A percentile compares a stretch with the other conserved stretches of the same genome.
phyloP scores from a whole-genome alignment of 1,140 invertebrate genomes.

The Caerostris darwini region DNA sequence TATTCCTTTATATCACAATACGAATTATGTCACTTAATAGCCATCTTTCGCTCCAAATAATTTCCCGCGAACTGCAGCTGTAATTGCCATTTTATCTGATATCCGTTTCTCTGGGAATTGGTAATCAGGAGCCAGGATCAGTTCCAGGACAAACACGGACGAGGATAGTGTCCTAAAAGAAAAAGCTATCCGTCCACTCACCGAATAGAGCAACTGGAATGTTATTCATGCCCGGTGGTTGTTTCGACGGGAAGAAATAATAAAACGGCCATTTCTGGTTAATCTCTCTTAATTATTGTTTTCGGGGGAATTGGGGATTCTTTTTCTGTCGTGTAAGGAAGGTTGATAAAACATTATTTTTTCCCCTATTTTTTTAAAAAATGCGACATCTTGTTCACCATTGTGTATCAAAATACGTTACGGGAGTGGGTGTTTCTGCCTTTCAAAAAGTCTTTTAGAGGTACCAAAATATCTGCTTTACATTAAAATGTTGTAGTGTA shows the following conservation, averaged over 20 bases:
- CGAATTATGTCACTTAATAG: background rate
- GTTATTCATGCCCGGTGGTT: background rate
- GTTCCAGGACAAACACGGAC: background rate
- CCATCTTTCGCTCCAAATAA: slow-evolving; percentile 24
- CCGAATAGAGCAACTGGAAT: background rate
- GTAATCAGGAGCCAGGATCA: background rate
- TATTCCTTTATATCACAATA: no score
- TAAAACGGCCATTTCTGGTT: background rate
- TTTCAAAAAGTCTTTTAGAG: no score
- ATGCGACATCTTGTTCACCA: no score
- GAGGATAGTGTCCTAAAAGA: background rate
- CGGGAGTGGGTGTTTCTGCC: no score
- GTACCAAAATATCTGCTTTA: no score
- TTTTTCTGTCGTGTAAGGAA: no score
- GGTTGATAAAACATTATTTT: no score
- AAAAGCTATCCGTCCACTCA: background rate
- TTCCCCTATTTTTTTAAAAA: no score
- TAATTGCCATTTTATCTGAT: slow-evolving; percentile 28
- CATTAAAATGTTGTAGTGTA: no score
- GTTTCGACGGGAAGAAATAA: background rate
- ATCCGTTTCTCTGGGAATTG: background rate
- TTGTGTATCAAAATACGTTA: no score
- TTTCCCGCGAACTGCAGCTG: background rate
- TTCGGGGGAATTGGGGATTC: background rate
- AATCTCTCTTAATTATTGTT: background rate